Conservation (phyloP, 2,888 invertebrate species). For the Nycteola revayana region DNA sequence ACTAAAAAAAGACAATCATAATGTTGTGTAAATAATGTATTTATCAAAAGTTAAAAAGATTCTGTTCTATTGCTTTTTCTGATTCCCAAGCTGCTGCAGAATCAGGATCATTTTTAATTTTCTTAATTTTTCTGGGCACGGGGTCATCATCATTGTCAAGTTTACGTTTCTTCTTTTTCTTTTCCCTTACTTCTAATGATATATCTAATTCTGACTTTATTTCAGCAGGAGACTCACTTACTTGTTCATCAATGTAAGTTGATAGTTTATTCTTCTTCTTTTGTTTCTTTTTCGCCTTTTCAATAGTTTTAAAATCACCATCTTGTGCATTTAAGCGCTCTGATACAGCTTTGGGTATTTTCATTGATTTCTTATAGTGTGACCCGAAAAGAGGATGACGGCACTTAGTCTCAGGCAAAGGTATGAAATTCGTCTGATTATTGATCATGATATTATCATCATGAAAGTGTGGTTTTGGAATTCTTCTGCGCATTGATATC, state of each 20-base stretch:
- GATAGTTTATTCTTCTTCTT: conserved; percentile 16
- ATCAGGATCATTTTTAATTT: conserved; percentile 43
- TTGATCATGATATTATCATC: conserved; percentile 43
- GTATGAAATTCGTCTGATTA: conserved; percentile 53
- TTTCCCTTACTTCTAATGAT: conserved; percentile 21
- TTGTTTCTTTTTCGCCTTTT: conserved; percentile 28
- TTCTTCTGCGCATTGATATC: conserved; percentile 51
- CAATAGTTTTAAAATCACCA: conserved; percentile 1
- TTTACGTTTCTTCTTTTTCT: conserved; percentile 47
- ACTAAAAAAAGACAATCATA: too few relatives aligned
- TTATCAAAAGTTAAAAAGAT: conserved; percentile 61
- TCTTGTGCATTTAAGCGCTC: conserved; percentile 35
- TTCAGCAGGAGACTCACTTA: conserved; percentile 6
- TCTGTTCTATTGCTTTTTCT: conserved; percentile 65
- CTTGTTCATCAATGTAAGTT: conserved; percentile 5
- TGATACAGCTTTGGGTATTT: conserved; percentile 43
- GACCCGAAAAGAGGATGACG: conserved; percentile 67
- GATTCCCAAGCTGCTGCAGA: conserved; percentile 62
- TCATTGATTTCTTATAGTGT: conserved; percentile 56
- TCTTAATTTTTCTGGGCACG: conserved; percentile 37
- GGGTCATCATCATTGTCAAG: conserved; percentile 22
- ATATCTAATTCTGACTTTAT: conserved; percentile 12
- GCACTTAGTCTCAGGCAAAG: conserved; percentile 63
- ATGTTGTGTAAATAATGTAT: conserved; percentile 5
- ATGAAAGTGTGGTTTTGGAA: conserved; percentile 54